A percentile compares a stretch with the other conserved stretches of the same genome.
phyloP scores from a whole-genome alignment of 1,140 invertebrate genomes.

The Monochamus saltuarius region DNA sequence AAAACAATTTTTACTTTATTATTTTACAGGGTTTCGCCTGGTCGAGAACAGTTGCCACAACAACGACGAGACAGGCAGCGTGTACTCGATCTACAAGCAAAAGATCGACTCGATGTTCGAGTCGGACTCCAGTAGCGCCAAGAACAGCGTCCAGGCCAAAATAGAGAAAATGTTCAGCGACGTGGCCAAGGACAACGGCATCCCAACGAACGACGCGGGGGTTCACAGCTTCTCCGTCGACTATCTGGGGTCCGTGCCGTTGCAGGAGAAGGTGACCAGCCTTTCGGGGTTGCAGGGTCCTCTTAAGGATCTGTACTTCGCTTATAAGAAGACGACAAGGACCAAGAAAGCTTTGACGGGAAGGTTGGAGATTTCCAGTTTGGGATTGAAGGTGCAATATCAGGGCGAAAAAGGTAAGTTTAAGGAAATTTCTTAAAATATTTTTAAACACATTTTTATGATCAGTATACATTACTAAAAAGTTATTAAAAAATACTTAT shows the following conservation, averaged over 20 bases:
- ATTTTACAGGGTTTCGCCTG: slow-evolving; percentile 12
- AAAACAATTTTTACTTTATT: too few species aligned
- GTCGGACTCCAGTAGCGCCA: slow-evolving; percentile 61
- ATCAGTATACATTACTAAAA: too few species aligned
- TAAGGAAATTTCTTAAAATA: too few species aligned
- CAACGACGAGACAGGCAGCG: slow-evolving; percentile 54
- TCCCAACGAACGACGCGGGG: slow-evolving; percentile 50
- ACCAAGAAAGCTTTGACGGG: slow-evolving; percentile 57
- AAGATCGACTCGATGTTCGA: slow-evolving; percentile 84
- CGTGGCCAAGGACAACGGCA: slow-evolving; percentile 65
- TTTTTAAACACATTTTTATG: too few species aligned
- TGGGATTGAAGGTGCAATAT: slow-evolving; percentile 65
- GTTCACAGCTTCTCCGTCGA: slow-evolving; percentile 70
- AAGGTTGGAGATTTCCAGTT: slow-evolving; percentile 68
- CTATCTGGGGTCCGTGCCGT: slow-evolving; percentile 77
- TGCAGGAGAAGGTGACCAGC: slow-evolving; percentile 77
- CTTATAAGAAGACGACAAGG: slow-evolving; percentile 57
- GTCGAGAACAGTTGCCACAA: slow-evolving; percentile 9
- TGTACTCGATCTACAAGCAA: slow-evolving; percentile 71
- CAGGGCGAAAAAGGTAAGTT: slow-evolving; percentile 57
- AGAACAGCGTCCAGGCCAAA: slow-evolving; percentile 78
- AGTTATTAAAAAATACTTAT: too few species aligned
- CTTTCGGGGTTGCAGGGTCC: slow-evolving; percentile 80
- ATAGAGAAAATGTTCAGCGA: slow-evolving; percentile 86
- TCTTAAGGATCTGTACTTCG: slow-evolving; percentile 75